These are phyloP conservation scores for Scomber japonicus DNA, from an alignment of 2,113 vertebrate species.

Conservation along the genomic window DNA sequence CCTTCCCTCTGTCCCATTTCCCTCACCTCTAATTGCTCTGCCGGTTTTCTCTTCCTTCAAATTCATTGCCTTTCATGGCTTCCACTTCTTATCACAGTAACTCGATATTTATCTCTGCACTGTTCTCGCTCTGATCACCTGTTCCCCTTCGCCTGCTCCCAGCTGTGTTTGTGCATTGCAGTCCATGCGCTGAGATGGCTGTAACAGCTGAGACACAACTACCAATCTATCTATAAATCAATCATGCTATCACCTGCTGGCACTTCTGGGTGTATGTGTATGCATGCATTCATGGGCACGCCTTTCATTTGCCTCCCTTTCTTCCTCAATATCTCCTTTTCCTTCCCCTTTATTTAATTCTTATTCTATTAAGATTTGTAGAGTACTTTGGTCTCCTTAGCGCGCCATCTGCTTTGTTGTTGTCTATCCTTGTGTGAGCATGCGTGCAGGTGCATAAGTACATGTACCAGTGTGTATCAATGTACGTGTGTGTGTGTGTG, in stretches of 20 bases:
- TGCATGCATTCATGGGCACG: conserved; percentile 30
- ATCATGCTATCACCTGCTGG: conserved; percentile 64
- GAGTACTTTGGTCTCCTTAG: conserved; percentile 48
- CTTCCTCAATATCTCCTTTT: conserved; percentile 18
- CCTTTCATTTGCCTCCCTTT: conserved; percentile 56
- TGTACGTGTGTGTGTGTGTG: not conserved
- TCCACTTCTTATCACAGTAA: conserved; percentile 63
- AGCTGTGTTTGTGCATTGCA: conserved; percentile 73
- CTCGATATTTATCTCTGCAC: conserved; percentile 66
- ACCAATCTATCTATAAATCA: conserved; percentile 74
- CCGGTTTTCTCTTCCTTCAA: conserved; percentile 55
- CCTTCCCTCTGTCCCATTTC: conserved; percentile 53
- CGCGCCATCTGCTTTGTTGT: conserved; percentile 40
- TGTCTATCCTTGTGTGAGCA: conserved; percentile 40
- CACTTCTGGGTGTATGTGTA: conserved; percentile 13
- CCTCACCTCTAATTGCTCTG: conserved; percentile 71
- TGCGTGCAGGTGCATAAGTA: conserved; percentile 37
- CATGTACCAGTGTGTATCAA: conserved; percentile 8
- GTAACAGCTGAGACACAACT: conserved; percentile 76
- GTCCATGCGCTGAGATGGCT: conserved; percentile 57
- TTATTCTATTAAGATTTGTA: conserved; percentile 33
- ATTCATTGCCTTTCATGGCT: conserved; percentile 62
- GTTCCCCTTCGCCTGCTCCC: conserved; percentile 64
- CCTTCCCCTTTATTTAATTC: conserved; percentile 22
- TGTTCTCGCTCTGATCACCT: conserved; percentile 66